Evolutionary conservation across 2,888 invertebrate genomes (phyloP), one percentile per base, ranked within the genome.

Genomic region (Brassicogethes aeneus): DNA sequence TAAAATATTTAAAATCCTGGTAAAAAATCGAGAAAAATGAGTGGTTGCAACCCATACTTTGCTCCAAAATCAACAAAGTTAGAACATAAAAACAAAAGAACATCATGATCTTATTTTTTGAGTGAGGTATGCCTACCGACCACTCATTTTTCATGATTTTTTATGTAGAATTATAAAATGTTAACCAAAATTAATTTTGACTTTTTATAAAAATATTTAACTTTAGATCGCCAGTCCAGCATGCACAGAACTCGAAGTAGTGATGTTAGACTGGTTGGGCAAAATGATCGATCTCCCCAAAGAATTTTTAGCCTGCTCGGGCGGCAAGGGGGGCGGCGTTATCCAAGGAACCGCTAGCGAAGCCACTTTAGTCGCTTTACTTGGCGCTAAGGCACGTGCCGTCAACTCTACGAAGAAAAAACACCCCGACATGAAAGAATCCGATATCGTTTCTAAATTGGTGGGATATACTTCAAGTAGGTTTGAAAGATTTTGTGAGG

Each of bases 311-410:
- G 85, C 89, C 1, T 77, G 81, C 47, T 82, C 84, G 0, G 75
- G 75, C 0, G 90, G 88, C 0, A 85, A 84, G 42, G 89, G 86
- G 41, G 91, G 85, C 2, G 86, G 87, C n/a, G 90, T 92, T 5
- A 91, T 92, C 52, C 80, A 93, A 74, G 90, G 93, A 39, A 93
- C 95, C 0, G 95, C 95, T 23, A 93, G 92, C 62, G 95, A 96
- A 65, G 91, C 94, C 3, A 94, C 93, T 1, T 71, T 95, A 39
- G 91, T 96, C 1, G 91, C 90, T 1, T 72, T 96, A 8, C 72
- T 95, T n/a, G 92, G 90, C 1, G 93, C 94, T 10, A 88, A 90
- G 64, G 79, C 85, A 2, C 80, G 80, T 46, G 79, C 78, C 44
- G 70, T 90, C 48, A 70, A 77, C 39, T 74, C 77, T 47, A 68